A percentile compares a stretch with the other conserved stretches of the same genome.
phyloP scores from a whole-genome alignment of 2,113 vertebrate genomes.

The Rhinoptilus africanus region DNA sequence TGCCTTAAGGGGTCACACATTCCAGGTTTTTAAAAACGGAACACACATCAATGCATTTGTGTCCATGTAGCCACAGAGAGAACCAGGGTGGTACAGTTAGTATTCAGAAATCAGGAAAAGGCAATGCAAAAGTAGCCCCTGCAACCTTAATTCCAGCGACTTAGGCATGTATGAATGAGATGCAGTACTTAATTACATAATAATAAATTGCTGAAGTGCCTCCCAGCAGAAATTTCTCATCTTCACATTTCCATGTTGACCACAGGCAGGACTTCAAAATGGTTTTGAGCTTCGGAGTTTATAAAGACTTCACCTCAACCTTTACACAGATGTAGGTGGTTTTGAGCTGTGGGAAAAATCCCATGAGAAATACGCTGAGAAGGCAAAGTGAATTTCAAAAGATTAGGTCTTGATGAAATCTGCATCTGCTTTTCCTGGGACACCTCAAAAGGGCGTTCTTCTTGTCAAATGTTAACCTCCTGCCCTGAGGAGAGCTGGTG shows the following conservation, averaged over 20 bases:
- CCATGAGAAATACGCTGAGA: neutral
- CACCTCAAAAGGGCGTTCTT: neutral
- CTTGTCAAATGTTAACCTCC: neutral
- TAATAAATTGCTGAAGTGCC: neutral
- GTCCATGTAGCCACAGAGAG: neutral
- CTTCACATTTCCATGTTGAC: neutral
- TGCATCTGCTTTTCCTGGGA: neutral
- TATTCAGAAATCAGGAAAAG: neutral
- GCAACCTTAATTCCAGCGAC: neutral
- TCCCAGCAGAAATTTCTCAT: neutral
- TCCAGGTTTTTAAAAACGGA: neutral
- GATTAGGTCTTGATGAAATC: neutral
- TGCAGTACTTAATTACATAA: neutral
- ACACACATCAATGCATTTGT: neutral
- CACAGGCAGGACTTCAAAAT: neutral
- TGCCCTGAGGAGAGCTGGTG: neutral
- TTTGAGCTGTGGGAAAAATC: neutral
- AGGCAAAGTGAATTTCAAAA: neutral
- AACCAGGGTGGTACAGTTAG: neutral
- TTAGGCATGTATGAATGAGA: neutral
- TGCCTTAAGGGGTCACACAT: neutral
- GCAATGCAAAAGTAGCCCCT: neutral
- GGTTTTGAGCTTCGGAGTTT: neutral
- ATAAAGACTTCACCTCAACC: neutral
- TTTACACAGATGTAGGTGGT: neutral